phyloP scores from a whole-genome alignment of 30 jellyfish, hydroid and myxozoan genomes.

The Hydractinia symbiolongicarpus region DNA sequence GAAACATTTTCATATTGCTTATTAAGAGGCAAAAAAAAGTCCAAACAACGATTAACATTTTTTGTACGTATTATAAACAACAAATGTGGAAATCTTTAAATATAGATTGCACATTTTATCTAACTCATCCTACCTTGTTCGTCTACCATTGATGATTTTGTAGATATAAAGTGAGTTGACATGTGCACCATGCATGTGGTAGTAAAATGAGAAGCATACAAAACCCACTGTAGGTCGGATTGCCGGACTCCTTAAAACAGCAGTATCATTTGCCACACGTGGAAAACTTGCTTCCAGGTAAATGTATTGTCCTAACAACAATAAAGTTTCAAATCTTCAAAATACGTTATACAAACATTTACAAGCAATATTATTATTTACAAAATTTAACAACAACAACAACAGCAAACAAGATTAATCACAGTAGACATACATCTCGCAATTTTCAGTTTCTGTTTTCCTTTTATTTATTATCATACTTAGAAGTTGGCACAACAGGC shows the following conservation, averaged over 20 bases:
- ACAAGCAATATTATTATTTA: too few relatives aligned
- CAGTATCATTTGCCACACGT: slow-evolving; percentile 72
- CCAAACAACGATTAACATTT: too few relatives aligned
- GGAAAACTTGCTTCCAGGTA: slow-evolving; percentile 88
- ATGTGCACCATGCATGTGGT: slow-evolving; percentile 96
- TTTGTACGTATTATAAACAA: too few relatives aligned
- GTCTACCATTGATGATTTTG: slow-evolving; percentile 15
- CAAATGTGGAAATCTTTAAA: not conserved
- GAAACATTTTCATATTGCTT: too few relatives aligned
- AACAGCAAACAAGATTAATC: too few relatives aligned
- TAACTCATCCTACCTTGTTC: not conserved
- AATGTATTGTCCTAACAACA: slow-evolving; percentile 59
- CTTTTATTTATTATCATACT: too few relatives aligned
- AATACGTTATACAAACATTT: too few relatives aligned
- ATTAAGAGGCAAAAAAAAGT: too few relatives aligned
- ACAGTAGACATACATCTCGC: too few relatives aligned
- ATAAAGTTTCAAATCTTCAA: not conserved
- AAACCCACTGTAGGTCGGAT: slow-evolving; percentile 62
- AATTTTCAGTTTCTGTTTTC: too few relatives aligned
- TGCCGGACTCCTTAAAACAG: slow-evolving; percentile 84
- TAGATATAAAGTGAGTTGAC: slow-evolving; percentile 61
- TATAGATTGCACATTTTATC: not conserved
- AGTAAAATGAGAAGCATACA: slow-evolving; percentile 70
- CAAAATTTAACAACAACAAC: too few relatives aligned
- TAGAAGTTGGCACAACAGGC: not conserved